Base-by-base conservation (phyloP, 2,113 vertebrate species). In the Chaenogobius annularis region DNA sequence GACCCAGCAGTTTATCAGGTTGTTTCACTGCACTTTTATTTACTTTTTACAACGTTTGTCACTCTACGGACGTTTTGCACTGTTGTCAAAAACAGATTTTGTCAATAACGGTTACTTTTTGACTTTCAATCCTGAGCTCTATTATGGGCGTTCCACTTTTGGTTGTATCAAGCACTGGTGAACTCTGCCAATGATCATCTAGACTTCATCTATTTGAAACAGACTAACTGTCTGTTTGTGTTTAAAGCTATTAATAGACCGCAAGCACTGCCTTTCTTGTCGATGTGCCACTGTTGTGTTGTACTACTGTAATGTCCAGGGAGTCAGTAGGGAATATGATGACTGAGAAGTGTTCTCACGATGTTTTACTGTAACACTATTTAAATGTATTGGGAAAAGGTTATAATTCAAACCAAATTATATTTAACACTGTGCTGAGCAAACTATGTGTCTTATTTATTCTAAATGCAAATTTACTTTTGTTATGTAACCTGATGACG, bases 191-290 rank as follows among this genome's bases (percentile, higher is more conserved):
- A 74, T 55, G 63, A 44, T 56, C 54, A 48, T 74, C 46, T 70
- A 13, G 37, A 40, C 74, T 69, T 73, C 19, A 65, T 70, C 23
- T 74, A 0, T 62, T 73, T 69, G 69, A 40, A 31, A 31, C 26
- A 4, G 43, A 65, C 50, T 81, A 52, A 58, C 59, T 3, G 81
- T 84, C 52, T n/a, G 10, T 81, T 69, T 73, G 52, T 67, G 19
- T 84, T 82, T 47, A 9, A 80, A 74, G 58, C 70, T 77, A 63
- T 62, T 73, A 58, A 55, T 79, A 68, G 74, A 77, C 50, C 76
- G 70, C 6, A 83, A 80, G 52, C 80, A 86, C 89, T 94, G 92
- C 91, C 91, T 88, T 80, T 64, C 1, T 79, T 83, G 69, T 81
- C 75, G 26, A 85, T 68, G 90, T 93, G 92, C 92, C 91, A 92